Conservation (phyloP, 2,888 invertebrate species). For the Pachliopta kotzebuea region DNA sequence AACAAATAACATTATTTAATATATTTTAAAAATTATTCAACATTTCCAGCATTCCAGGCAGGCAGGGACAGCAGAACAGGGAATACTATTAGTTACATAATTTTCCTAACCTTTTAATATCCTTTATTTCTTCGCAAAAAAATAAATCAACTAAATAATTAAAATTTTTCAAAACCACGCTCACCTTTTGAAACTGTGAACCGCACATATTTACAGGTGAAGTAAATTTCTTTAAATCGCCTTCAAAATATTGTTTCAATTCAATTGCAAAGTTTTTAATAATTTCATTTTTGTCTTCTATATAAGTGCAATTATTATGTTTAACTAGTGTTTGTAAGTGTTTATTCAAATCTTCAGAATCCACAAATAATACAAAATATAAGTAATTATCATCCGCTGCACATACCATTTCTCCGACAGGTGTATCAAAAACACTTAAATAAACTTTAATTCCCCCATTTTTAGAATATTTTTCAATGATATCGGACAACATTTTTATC, state of each 20-base stretch:
- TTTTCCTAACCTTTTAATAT: too few species aligned
- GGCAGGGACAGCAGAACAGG: too few species aligned
- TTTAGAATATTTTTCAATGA: constrained; percentile 39
- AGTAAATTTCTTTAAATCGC: constrained; percentile 56
- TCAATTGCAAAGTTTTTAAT: constrained; percentile 48
- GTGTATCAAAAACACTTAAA: constrained; percentile 46
- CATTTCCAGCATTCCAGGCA: too few species aligned
- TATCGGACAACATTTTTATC: constrained; percentile 35
- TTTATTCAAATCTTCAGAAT: constrained; percentile 57
- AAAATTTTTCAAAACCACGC: not conserved
- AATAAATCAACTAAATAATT: too few species aligned
- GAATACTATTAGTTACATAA: too few species aligned
- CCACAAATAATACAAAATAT: constrained; percentile 56
- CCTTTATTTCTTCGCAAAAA: too few species aligned
- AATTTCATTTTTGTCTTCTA: constrained; percentile 48
- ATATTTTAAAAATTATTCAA: too few species aligned
- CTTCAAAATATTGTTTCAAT: constrained; percentile 52
- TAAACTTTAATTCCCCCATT: constrained; percentile 37
- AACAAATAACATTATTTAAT: too few species aligned
- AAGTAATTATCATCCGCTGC: constrained; percentile 59
- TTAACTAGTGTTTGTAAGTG: constrained; percentile 45
- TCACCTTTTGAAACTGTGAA: constrained; percentile 68
- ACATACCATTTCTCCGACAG: constrained; percentile 53
- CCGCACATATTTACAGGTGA: constrained; percentile 61
- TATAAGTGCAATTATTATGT: constrained; percentile 46